Base-by-base conservation (phyloP, 1,140 invertebrate species). In the Pogonomyrmex barbatus region DNA sequence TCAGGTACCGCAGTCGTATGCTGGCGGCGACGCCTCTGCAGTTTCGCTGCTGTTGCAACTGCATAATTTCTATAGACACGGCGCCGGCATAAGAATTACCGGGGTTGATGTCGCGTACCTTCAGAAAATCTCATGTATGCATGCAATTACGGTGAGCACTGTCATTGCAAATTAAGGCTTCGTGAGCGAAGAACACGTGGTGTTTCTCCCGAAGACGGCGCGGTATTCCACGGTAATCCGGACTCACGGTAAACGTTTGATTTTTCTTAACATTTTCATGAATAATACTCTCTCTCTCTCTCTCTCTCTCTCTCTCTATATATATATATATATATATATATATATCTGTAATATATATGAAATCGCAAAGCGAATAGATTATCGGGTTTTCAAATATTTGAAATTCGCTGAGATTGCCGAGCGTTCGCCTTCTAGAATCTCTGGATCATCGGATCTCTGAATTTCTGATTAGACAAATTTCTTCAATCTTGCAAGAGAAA, bases 391-490 rank as follows among this genome's bases (percentile, higher is more conserved):
- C 65, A 54, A 81, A 70, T 81, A 81, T 68, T 81, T 70, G 77
- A 50, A 50, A 81, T 81, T 54, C 39, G 4, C 36, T 10, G 63
- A 76, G 45, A 65, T 50, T 36, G 50, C 24, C 78, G 9, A 42
- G 30, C 24, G 39, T 24, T 79, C 47, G 24, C 60, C 2, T 45
- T 71, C 30, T 5, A 45, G 65, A 58, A 81, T 45, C 65, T 67
- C 33, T 17, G 47, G 45, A 50, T 78, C 63, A 67, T 79, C 63
- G 36, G 65, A 70, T 81, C 65, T 81, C 65, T 81, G 58, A 70
- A 81, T 67, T 71, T 81, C 65, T 50, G 50, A 71, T 68, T 81
- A 81, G 65, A 70, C 50, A 56, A 81, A 81, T 81, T 68, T 81
- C 78, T 54, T 81, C 63, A 71, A 81, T 70, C 50, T 81, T 81